Conservation (phyloP, 2,888 invertebrate species). For the Luperina nickerlii region DNA sequence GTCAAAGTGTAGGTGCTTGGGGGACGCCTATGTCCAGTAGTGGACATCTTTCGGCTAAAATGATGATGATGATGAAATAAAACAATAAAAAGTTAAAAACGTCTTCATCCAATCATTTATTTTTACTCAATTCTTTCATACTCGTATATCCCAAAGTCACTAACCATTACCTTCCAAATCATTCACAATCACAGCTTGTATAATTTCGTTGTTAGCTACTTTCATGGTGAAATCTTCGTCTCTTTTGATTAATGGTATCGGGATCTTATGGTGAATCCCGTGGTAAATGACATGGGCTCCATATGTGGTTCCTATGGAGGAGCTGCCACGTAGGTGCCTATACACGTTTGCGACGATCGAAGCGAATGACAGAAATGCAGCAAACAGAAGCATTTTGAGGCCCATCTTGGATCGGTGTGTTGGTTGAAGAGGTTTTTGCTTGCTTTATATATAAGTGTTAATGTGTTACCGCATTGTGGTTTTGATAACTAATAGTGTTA, state of each 20-base stretch:
- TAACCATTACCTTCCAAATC: conserved; percentile 62
- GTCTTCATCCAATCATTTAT: no score
- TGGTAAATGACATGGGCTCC: conserved; percentile 64
- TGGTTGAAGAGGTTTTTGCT: background rate
- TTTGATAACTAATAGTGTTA: background rate
- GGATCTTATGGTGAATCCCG: conserved; percentile 58
- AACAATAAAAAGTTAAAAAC: no score
- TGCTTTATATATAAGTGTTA: conserved; percentile 35
- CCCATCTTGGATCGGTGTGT: conserved; percentile 45
- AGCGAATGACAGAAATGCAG: conserved; percentile 29
- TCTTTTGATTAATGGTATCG: conserved; percentile 59
- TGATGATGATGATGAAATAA: no score
- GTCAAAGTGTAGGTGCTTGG: no score
- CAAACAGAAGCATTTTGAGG: conserved; percentile 21
- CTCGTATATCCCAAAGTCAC: conserved; percentile 37
- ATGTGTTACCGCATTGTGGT: conserved; percentile 36
- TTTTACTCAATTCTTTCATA: no score
- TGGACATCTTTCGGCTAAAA: no score
- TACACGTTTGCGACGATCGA: conserved; percentile 7
- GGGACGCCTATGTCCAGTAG: no score
- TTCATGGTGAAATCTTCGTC: conserved; percentile 58
- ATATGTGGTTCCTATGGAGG: conserved; percentile 25
- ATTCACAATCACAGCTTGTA: conserved; percentile 61
- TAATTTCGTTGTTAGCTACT: conserved; percentile 50
- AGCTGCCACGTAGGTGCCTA: conserved; percentile 20